Evolutionary conservation across 2,113 vertebrate species (phyloP).

Genomic region (Macrotus californicus): DNA sequence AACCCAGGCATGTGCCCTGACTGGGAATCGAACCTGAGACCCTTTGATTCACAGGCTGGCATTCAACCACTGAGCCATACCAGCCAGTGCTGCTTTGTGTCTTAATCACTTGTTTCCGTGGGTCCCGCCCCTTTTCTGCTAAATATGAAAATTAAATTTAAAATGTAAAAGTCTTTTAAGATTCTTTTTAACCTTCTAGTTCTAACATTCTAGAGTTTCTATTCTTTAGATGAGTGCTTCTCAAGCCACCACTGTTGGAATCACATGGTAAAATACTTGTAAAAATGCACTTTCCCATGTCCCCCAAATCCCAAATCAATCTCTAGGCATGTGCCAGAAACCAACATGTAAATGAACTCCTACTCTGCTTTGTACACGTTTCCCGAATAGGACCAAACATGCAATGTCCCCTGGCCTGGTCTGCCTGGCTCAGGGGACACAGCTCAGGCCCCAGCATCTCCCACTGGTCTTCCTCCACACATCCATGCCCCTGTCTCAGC

Average conservation of each 20-base stretch:
- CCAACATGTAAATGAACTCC: background rate
- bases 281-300: background rate
- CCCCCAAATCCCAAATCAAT: background rate
- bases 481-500: background rate
- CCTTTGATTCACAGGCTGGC: too few relatives aligned
- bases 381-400: too few relatives aligned
- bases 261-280: background rate
- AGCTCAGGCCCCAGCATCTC: too few relatives aligned
- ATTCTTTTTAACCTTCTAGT: background rate
- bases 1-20: too few relatives aligned
- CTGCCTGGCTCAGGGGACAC: background rate
- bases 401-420: fast-evolving
- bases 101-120: background rate
- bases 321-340: background rate
- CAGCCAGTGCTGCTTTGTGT: background rate
- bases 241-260: background rate
- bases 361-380: background rate
- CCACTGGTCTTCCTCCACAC: fast-evolving
- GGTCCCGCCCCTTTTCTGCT: background rate
- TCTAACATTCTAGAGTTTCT: background rate
- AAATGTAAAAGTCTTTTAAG: background rate
- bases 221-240: background rate
- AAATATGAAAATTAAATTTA: background rate
- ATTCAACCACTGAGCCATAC: too few relatives aligned
- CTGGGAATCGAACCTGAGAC: too few relatives aligned